Base-by-base conservation (phyloP, 2,888 invertebrate species). In the Protonemura montana region DNA sequence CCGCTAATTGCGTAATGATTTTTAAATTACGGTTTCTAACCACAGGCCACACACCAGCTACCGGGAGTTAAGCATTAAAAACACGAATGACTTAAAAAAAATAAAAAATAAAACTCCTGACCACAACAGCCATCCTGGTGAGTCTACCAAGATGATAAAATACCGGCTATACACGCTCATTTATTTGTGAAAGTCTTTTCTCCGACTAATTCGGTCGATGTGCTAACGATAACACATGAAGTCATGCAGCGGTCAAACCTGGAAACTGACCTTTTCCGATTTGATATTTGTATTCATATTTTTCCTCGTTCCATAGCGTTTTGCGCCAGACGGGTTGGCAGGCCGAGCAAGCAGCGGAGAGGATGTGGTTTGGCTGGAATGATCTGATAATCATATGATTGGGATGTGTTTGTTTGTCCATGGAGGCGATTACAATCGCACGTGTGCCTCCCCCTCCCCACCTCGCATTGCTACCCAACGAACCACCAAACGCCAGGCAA, bases 21-120 rank as follows among this genome's bases (percentile, higher is more conserved):
- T 26, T 78, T 26, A 78, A 82, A 82, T 82, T 82, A 41, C 82
- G 41, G 21, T 42, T 42, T 35, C 82, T 41, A n/a, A 82, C 82
- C 82, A 42, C 82, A 82, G 82, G 82, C 82, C 82, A 82, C 82
- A 78, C 78, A 82, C 82, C 25, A 41, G 82, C 35, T 35, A 82
- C 82, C 25, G 42, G 26, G 0, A 82, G 35, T n/a, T n/a, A n/a
- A 82, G 29, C 35, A 29, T 30, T 0, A 82, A 29, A 28, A 28
- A 29, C 82, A 10, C 82, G n/a, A 5, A 77, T 16, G 35, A 29
- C 29, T n/a, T n/a, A n/a, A n/a, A 78, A 7, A 78, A 78, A 13
- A 78, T 78, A 25, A 25, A n/a, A n/a, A 82, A 35, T 82, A 82
- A n/a, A 6, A 21, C 10, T 10, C 30, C 29, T 6, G 30, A 82